Evolutionary conservation across 2,888 invertebrate genomes (phyloP), one percentile per base, ranked within the genome.

Genomic region (Melanostoma mellinum): DNA sequence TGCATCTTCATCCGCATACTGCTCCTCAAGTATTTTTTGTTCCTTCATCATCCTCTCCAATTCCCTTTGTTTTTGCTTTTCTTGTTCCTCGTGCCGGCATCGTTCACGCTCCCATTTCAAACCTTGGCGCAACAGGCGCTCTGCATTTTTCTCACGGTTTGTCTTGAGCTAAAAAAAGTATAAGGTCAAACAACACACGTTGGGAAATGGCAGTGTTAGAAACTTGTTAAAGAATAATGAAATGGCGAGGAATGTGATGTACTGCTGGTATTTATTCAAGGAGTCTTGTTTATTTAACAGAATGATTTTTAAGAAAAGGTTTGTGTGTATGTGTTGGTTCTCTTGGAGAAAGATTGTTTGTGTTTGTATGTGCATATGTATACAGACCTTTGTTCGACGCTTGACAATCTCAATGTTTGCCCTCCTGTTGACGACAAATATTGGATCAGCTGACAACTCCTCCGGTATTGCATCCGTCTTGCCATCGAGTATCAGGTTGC

Each of bases 381-480:
- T 42, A 48, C 78, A 85, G 87, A 93, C 93, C 91, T 92, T 93
- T 3, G 92, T 91, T 73, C 93, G 90, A 82, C 92, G 89, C 84
- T 92, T 92, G 8, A 90, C 90, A 78, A 93, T 92, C 80, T 93
- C 88, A 71, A 91, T 88, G 85, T 92, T 92, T 80, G 92, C 92
- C 84, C 92, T 91, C 84, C 90, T 89, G 80, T 93, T 92, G 50
- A 93, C 93, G 76, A 93, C 91, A 89, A 94, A 93, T 4, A 94
- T 92, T 9, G 94, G 94, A 91, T 94, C 94, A 79, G 93, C 90
- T n/a, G 92, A 92, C 89, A 94, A 92, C 87, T 93, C 93, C 10
- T 91, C 89, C 0, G 94, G 94, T 76, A 94, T 93, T 73, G 93
- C 91, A 85, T 92, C 91, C 38, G 93, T 93, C 86, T 93, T 92